Base-by-base conservation (phyloP, 1,140 invertebrate species). In the Neodiprion lecontei region DNA sequence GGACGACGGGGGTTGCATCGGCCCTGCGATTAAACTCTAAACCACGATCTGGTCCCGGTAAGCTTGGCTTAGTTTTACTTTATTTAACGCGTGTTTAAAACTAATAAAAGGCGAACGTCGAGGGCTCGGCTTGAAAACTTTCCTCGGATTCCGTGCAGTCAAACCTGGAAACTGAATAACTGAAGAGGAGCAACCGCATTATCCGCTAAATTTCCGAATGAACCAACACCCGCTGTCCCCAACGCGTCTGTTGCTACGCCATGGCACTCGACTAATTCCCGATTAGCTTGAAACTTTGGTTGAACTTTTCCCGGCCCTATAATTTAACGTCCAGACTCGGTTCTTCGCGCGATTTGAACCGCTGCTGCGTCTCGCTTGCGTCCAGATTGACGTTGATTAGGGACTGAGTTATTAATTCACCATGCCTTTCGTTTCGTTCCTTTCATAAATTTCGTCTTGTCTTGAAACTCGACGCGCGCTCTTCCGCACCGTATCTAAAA, bases 51-150 rank as follows among this genome's bases (percentile, higher is more conserved):
- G 78, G 83, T 83, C 81, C 80, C 69, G 40, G 69, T 61, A 67
- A 23, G 75, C 65, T 66, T 10, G 23, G 79, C 81, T 84, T 83
- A 82, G 79, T 74, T 76, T 74, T 75, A 83, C 84, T 87, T 87
- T 87, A 88, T 87, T 87, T 87, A 87, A 88, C 83, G 85, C 84
- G 83, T 86, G 85, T 87, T 88, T 87, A 87, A 87, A 88, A 87
- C 84, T 86, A 83, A 86, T 88, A 87, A 88, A 87, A 87, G 3
- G 47, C 65, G 71, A 69, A 48, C 48, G 72, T n/a, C 48, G 48
- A 49, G 40, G 1, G 14, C 21, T 47, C 17, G 28, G 73, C 9
- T 23, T 65, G 28, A 14, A 74, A 73, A 75, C 76, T 79, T 68
- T 23, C 12, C 69, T 40, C 69, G 28, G 72, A 79, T 79, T 80